A percentile compares a stretch with the other conserved stretches of the same genome.
Evolutionary conservation across 1,140 invertebrate species (phyloP).

Genomic region (Manduca sexta): DNA sequence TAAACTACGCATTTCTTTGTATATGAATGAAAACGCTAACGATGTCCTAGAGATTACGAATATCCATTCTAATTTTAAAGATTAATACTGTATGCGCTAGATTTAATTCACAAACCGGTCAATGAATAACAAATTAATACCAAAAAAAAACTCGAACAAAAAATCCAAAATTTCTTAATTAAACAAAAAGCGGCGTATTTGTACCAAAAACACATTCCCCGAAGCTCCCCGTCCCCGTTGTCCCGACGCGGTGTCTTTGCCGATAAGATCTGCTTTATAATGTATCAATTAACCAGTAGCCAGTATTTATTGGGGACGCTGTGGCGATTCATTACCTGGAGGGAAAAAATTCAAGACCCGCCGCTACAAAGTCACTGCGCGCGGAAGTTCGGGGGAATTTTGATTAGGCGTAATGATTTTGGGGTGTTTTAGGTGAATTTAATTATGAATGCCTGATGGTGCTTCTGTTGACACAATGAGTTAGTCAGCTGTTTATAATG

Average conservation of each 20-base stretch:
- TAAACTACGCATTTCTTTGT: too few species aligned
- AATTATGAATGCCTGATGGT: too few species aligned
- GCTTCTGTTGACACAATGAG: too few species aligned
- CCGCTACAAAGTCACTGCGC: slow-evolving; percentile 25
- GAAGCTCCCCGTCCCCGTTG: slow-evolving; percentile 21
- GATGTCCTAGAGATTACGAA: too few species aligned
- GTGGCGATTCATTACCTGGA: slow-evolving; percentile 42
- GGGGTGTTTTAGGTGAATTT: too few species aligned
- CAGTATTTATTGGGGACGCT: slow-evolving; percentile 54
- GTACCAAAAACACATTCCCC: slow-evolving; percentile 27
- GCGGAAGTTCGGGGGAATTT: too few species aligned
- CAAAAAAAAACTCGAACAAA: neutral
- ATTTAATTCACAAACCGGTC: neutral
- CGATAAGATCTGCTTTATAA: slow-evolving; percentile 59
- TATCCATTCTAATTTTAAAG: too few species aligned
- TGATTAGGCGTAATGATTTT: too few species aligned
- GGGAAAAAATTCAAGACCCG: slow-evolving; percentile 31
- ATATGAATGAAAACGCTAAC: too few species aligned
- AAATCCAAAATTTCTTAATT: neutral
- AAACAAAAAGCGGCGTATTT: neutral
- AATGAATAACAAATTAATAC: neutral
- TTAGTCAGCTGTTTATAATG: too few species aligned
- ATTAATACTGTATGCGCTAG: too few species aligned
- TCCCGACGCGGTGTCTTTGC: slow-evolving; percentile 33
- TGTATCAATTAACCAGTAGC: slow-evolving; percentile 67